Conservation (phyloP, 2,113 vertebrate genomes). For the Melanerpes formicivorus region DNA sequence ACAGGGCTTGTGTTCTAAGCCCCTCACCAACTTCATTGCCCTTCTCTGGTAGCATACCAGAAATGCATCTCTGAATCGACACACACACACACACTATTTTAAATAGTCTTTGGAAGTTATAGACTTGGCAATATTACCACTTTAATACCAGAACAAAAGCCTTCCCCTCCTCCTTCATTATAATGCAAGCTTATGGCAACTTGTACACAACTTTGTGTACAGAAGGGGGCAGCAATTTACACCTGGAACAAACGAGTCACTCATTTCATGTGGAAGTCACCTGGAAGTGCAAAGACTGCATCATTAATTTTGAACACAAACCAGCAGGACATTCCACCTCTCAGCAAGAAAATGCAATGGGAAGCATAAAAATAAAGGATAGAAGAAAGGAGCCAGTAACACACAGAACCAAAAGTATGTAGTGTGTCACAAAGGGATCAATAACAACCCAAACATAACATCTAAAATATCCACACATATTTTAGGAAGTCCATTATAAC, state of each 20-base stretch:
- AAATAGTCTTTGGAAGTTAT: background rate
- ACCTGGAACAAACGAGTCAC: background rate
- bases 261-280: background rate
- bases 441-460: background rate
- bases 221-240: conserved; percentile 43
- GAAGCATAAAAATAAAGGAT: background rate
- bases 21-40: too few species aligned
- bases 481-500: background rate
- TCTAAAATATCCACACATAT: background rate
- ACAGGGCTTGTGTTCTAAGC: too few species aligned
- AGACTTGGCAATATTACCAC: background rate
- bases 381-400: background rate
- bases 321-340: background rate
- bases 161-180: background rate
- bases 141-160: background rate
- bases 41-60: background rate
- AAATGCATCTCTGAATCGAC: background rate
- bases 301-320: background rate
- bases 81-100: background rate
- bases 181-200: background rate
- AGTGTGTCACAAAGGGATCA: background rate
- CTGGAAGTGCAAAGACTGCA: background rate
- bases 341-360: background rate
- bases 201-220: background rate
- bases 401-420: background rate